Conservation (phyloP, 2,888 invertebrate genomes). For the Seira ritae region DNA sequence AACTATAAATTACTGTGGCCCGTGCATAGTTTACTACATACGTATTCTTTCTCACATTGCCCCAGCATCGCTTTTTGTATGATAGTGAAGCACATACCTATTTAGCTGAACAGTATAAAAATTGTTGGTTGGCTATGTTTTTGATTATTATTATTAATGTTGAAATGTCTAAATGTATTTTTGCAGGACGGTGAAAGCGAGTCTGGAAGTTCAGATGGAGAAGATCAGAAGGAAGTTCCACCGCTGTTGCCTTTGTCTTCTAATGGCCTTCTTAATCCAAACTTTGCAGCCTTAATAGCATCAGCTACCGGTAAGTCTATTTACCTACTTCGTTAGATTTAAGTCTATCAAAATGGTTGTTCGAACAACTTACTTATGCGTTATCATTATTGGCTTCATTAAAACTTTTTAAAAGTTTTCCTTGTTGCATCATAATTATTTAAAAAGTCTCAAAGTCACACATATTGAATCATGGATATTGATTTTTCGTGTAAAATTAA, state of each 20-base stretch:
- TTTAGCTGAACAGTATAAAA: not conserved
- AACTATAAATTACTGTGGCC: not conserved
- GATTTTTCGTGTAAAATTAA: too few species aligned
- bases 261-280: conserved; percentile 70
- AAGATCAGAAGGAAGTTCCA: conserved; percentile 67
- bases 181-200: conserved; percentile 72
- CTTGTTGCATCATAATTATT: too few species aligned
- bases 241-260: conserved; percentile 69
- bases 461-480: too few species aligned
- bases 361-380: too few species aligned
- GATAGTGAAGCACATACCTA: not conserved
- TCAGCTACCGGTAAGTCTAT: conserved; percentile 69
- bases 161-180: not conserved
- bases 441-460: too few species aligned
- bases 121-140: not conserved
- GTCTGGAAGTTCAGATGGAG: conserved; percentile 70
- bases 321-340: too few species aligned
- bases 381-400: too few species aligned
- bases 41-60: not conserved
- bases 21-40: not conserved
- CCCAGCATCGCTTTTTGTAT: not conserved
- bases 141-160: not conserved
- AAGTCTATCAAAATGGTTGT: not conserved
- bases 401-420: too few species aligned
- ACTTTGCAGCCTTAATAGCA: conserved; percentile 72